A percentile compares a stretch with the other conserved stretches of the same genome.
Evolutionary conservation across 2,888 invertebrate genomes (phyloP).

Genomic region (Lysandra bellargus): DNA sequence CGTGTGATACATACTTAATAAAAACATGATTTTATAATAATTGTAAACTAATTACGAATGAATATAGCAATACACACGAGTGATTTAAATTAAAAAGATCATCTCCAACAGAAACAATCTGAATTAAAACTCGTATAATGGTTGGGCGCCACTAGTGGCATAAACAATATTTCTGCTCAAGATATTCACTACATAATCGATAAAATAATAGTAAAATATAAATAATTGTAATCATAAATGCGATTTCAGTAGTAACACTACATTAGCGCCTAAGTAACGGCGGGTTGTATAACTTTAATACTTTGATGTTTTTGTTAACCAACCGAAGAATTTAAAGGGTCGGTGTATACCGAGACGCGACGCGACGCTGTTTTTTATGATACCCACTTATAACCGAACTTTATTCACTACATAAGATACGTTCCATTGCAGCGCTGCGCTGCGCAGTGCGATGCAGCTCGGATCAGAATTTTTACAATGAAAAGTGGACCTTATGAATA

Average conservation of each 20-base stretch:
- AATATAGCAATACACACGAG: conserved; percentile 34
- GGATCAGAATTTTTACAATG: background rate
- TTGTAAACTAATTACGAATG: conserved; percentile 34
- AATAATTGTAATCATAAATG: conserved; percentile 71
- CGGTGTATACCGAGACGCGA: background rate
- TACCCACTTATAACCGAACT: background rate
- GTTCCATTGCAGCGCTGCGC: background rate
- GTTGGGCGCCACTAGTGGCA: conserved; percentile 15
- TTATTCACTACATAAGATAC: background rate
- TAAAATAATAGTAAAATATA: conserved; percentile 67
- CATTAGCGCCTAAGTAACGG: conserved; percentile 24
- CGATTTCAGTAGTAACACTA: conserved; percentile 49
- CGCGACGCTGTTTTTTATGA: background rate
- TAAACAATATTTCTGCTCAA: conserved; percentile 49
- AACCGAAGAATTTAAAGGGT: background rate
- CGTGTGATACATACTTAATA: background rate
- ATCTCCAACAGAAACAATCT: background rate
- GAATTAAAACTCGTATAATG: background rate
- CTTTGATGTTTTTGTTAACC: conserved; percentile 5
- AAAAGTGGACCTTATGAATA: background rate
- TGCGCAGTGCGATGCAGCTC: background rate
- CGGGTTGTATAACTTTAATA: background rate
- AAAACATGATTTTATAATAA: conserved; percentile 28
- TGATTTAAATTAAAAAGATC: background rate
- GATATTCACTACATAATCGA: conserved; percentile 74